Evolutionary conservation across 1,140 invertebrate genomes (phyloP).

Genomic region (Diachasma alloeum): DNA sequence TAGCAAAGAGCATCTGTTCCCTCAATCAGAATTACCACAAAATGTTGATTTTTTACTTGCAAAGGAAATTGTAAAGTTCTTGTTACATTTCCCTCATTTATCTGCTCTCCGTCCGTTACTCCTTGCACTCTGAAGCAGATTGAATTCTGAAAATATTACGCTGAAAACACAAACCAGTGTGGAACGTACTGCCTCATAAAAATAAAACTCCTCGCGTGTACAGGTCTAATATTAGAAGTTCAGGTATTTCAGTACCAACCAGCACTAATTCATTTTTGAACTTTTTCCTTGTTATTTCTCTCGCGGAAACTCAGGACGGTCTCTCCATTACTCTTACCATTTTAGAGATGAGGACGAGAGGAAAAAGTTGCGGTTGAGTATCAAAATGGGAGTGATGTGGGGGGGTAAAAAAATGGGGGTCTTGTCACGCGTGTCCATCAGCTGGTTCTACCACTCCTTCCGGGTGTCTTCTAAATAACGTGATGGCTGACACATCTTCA

Average conservation of each 20-base stretch:
- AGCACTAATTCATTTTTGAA: neutral
- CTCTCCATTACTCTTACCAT: neutral
- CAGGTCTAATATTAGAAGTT: neutral
- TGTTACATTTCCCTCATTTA: too few species aligned
- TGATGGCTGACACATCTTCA: constrained; percentile 11
- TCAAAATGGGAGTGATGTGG: neutral
- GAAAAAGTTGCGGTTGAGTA: neutral
- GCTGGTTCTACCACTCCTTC: constrained; percentile 18
- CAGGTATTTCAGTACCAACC: constrained; percentile 2
- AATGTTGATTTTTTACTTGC: too few species aligned
- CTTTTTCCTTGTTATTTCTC: neutral
- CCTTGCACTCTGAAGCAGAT: too few species aligned
- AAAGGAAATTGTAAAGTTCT: too few species aligned
- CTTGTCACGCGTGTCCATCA: constrained; percentile 19
- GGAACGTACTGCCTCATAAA: neutral
- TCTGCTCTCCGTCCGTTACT: too few species aligned
- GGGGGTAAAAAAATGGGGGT: neutral
- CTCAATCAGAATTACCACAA: too few species aligned
- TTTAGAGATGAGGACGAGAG: neutral
- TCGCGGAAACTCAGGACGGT: neutral
- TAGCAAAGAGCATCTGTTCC: too few species aligned
- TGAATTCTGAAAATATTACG: too few species aligned
- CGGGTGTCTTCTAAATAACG: constrained; percentile 2
- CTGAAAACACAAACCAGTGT: neutral
- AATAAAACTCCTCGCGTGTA: neutral